Evolutionary conservation across 2,113 vertebrate species (phyloP).

Genomic region (Brachyhypopomus gauderio): DNA sequence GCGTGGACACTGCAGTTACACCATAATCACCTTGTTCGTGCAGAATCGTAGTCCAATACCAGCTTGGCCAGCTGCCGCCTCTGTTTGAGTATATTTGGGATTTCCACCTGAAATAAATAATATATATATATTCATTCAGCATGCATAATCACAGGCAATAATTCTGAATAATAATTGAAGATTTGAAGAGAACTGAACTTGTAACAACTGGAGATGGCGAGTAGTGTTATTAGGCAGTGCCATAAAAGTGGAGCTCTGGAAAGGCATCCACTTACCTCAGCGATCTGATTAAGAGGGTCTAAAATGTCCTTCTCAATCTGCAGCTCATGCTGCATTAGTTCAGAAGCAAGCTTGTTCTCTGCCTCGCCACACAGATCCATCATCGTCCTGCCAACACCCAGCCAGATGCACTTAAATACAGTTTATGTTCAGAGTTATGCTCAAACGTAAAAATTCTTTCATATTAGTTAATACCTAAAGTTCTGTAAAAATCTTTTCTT

Average conservation of each 20-base stretch:
- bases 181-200: not conserved
- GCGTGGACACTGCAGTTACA: not conserved
- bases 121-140: not conserved
- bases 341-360: constrained; percentile 89
- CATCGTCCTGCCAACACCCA: constrained; percentile 82
- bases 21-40: constrained; percentile 84
- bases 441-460: not conserved
- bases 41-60: constrained; percentile 97
- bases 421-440: not conserved
- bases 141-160: not conserved
- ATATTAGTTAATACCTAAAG: too few species aligned
- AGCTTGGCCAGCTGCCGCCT: constrained; percentile 93
- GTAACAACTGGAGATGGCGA: not conserved
- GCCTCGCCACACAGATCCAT: constrained; percentile 93
- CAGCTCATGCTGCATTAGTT: constrained; percentile 89
- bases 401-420: not conserved
- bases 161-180: not conserved
- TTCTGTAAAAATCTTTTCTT: too few species aligned
- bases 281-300: constrained; percentile 86
- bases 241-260: not conserved
- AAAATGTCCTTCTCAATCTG: constrained; percentile 93
- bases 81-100: constrained; percentile 97
- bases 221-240: not conserved
- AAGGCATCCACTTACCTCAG: constrained; percentile 80
- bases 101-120: constrained; percentile 80